A percentile compares a stretch with the other conserved stretches of the same genome.
These are phyloP conservation scores for Onychostruthus taczanowskii DNA, from an alignment of 2,113 vertebrate species.

Conservation along the genomic window DNA sequence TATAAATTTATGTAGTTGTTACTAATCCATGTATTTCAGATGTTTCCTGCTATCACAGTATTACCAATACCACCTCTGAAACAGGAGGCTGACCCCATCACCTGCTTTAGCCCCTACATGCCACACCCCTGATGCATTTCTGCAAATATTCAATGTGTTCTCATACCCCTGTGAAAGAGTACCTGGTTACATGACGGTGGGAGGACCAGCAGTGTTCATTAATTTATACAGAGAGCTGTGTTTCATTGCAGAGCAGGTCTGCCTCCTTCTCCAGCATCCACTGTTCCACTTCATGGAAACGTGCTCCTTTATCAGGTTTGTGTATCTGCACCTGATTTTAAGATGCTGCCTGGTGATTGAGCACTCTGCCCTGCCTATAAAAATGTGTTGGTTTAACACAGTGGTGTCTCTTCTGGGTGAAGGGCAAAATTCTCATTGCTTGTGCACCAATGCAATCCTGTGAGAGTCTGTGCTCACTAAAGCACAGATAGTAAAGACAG, in stretches of 20 bases:
- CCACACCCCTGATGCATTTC: background rate
- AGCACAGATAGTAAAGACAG: background rate
- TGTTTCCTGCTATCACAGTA: background rate
- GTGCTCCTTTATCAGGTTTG: background rate
- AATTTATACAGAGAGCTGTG: background rate
- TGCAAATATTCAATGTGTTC: background rate
- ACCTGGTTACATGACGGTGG: background rate
- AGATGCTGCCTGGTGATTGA: background rate
- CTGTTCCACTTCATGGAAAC: background rate
- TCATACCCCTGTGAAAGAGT: background rate
- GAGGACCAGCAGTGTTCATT: background rate
- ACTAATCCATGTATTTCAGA: background rate
- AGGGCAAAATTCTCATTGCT: background rate
- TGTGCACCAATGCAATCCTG: background rate
- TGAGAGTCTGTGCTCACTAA: background rate
- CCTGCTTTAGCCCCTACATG: background rate
- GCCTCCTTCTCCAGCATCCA: background rate
- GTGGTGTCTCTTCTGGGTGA: background rate
- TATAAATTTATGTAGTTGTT: background rate
- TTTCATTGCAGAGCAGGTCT: background rate
- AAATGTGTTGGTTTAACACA: background rate
- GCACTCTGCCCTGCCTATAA: background rate
- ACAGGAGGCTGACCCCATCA: background rate
- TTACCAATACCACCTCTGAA: background rate
- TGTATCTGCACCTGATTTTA: background rate